Evolutionary conservation across 2,888 invertebrate genomes (phyloP), one percentile per base, ranked within the genome.

Genomic region (Lasioglossum marginatum): DNA sequence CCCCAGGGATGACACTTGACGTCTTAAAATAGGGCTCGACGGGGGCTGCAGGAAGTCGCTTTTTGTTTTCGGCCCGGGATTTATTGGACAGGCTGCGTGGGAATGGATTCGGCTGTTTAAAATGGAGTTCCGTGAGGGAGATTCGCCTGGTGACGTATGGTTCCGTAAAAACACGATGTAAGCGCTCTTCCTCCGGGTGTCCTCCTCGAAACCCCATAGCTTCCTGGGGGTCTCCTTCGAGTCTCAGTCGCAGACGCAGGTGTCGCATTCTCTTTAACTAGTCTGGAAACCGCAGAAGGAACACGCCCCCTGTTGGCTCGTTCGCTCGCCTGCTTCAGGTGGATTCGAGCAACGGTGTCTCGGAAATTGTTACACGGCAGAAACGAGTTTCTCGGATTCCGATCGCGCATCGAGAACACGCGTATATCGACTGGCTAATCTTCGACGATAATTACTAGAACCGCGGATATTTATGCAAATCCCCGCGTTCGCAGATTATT

Each of bases 1-100:
- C 43, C 85, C 12, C 16, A 37, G 45, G 78, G 83, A 84, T 79
- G 79, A 75, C 84, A 83, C 84, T 85, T 71, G 84, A 83, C 79
- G 79, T 85, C 84, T 85, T 85, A 85, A 85, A 85, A 85, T 85
- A 85, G 85, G 52, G 48, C 57, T 52, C 23, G 16, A 48, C 45
- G 66, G 52, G 66, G 43, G 37, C 23, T 31, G 34, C 71, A 84
- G 85, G 85, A 85, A 85, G 85, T 84, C 71, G 85, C 52, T 85
- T 84, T 84, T 84, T 84, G 84, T 85, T 78, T 84, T 75, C 48
- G 16, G 34, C 14, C 63, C 37, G 57, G 84, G 78, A 84, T 84
- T 84, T 83, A 84, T 84, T 31, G 60, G 77, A 48, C 34, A 52
- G 68, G 23, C 40, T 40, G 78, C 83, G 83, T 83, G 83, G 84